These are phyloP conservation scores for Brachionus sp. DNA, from an alignment of 1,140 invertebrate species.

Conservation along the genomic window DNA sequence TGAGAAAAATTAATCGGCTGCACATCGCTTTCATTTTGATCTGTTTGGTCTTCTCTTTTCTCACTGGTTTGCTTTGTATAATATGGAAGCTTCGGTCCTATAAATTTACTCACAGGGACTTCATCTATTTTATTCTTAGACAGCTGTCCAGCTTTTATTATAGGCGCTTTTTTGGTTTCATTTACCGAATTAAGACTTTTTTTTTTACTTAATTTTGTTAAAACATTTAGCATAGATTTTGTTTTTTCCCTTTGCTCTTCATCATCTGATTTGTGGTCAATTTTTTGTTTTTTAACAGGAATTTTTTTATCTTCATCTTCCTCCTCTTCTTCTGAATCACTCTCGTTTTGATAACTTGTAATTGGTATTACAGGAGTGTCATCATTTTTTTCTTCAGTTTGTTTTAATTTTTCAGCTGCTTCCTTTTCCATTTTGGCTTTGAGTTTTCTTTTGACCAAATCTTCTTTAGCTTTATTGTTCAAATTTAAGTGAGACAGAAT, in stretches of 20 bases:
- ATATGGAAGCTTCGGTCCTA: conserved; percentile 14
- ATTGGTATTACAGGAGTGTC: conserved; percentile 30
- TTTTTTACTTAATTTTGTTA: conserved; percentile 20
- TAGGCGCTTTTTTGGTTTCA: conserved; percentile 30
- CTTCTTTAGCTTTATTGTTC: conserved; percentile 31
- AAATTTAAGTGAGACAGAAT: conserved; percentile 35
- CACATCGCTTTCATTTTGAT: background rate
- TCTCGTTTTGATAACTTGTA: conserved; percentile 11
- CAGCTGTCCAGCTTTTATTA: conserved; percentile 36
- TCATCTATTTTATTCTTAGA: background rate
- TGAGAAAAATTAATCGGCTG: conserved; percentile 17
- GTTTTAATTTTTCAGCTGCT: background rate
- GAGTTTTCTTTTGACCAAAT: conserved; percentile 27
- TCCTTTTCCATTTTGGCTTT: conserved; percentile 32
- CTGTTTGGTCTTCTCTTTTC: background rate
- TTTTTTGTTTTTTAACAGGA: background rate
- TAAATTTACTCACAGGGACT: background rate
- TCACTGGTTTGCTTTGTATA: conserved; percentile 11
- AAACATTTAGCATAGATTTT: background rate
- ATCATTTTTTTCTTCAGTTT: background rate
- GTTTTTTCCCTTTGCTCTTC: conserved; percentile 32
- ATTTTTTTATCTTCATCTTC: background rate
- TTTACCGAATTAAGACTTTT: background rate
- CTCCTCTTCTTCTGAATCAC: conserved; percentile 20
- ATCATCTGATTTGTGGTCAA: background rate